Evolutionary conservation across 2,888 invertebrate species (phyloP), one percentile per base, ranked within the genome.

Genomic region (Lasioglossum vierecki): DNA sequence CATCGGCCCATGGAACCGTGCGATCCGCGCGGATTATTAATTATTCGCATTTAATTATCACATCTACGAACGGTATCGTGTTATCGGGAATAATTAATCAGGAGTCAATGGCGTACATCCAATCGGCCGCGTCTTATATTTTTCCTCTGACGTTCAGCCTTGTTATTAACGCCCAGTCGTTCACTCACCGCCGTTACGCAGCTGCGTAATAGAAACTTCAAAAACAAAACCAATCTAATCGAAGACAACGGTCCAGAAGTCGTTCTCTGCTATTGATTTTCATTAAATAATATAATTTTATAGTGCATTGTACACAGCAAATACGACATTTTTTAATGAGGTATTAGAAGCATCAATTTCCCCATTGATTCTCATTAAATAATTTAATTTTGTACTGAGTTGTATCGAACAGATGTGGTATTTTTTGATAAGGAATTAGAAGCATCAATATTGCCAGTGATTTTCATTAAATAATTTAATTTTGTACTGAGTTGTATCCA

Each of bases 31-130:
- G n/a, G 57, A 57, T 73, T 76, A 68, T 82, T 83, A 83, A 83
- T 77, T 83, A 60, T 26, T 39, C 22, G 49, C 44, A 5, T 76
- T 68, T 76, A 66, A 66, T 66, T 30, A 60, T 71, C n/a, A 70
- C 5, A 15, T 39, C 18, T 71, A 30, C 41, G 60, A 63, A 76
- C 83, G 82, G 83, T 71, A 83, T 46, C 68, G 70, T 39, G 60
- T 68, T 74, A 80, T 82, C 68, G 46, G 26, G 53, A 44, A 30
- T 73, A 73, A 82, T 82, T 74, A 74, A 70, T 81, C 74, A 49
- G 15, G 0, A 11, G 49, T 8, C 49, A 22, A 35, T 35, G 49
- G 26, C 22, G 30, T 35, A 35, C 49, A 9, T 26, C 5, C 46
- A 15, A 72, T 46, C 46, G 71, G 41, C 15, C 72, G 30, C 4